Percentiles rank a stretch among this genome's conserved stretches.
phyloP scores from a whole-genome alignment of 2,888 invertebrate genomes.

The Parnassius smintheus region DNA sequence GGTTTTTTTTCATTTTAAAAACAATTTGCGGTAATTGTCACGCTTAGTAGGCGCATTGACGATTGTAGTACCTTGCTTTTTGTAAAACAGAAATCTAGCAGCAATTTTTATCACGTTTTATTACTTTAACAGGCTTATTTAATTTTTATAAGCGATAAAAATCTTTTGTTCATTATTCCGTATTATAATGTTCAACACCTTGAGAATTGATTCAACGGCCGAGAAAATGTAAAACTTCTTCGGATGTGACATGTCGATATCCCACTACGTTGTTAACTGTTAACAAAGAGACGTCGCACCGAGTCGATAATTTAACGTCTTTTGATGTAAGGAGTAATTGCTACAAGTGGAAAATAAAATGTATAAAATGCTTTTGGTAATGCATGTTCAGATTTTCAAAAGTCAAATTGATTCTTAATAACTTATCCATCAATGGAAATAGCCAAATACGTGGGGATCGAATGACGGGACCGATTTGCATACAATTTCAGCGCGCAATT shows the following conservation, averaged over 20 bases:
- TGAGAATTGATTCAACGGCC: constrained; percentile 6
- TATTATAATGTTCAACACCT: constrained; percentile 13
- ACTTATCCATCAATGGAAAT: constrained; percentile 58
- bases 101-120: neutral
- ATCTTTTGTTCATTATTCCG: constrained; percentile 11
- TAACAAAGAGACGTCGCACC: constrained; percentile 11
- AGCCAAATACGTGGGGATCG: constrained; percentile 49
- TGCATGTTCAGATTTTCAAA: constrained; percentile 36
- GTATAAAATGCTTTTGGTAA: constrained; percentile 1
- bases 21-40: too few relatives aligned
- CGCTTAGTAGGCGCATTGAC: too few relatives aligned
- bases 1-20: too few relatives aligned
- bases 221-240: constrained; percentile 6
- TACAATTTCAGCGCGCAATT: constrained; percentile 43
- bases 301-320: constrained; percentile 14
- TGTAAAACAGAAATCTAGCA: neutral
- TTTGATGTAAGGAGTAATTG: constrained; percentile 17
- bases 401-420: constrained; percentile 75
- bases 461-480: constrained; percentile 49
- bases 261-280: constrained; percentile 7
- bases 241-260: constrained; percentile 15
- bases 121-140: neutral
- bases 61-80: too few relatives aligned
- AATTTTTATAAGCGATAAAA: neutral
- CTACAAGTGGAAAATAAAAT: constrained; percentile 2